phyloP scores from a whole-genome alignment of 2,113 vertebrate genomes.

The Pogonocichla stellata region DNA sequence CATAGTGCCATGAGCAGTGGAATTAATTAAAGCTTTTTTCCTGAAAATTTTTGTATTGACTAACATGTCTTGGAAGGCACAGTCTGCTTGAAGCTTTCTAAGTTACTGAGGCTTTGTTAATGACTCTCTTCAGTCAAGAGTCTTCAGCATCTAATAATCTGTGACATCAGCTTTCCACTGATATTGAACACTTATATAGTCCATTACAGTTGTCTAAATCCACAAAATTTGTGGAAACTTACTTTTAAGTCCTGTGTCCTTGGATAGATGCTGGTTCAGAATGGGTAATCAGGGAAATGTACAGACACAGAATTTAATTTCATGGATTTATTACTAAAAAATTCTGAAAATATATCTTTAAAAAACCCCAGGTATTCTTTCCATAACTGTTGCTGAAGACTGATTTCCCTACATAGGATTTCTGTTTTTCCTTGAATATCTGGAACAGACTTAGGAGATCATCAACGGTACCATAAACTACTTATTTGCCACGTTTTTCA shows the following conservation, averaged over 20 bases:
- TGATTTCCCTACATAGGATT: not conserved
- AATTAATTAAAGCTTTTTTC: not conserved
- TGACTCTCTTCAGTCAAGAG: not conserved
- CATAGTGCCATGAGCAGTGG: not conserved
- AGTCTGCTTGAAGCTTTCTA: not conserved
- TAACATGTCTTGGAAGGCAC: not conserved
- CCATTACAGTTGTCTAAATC: not conserved
- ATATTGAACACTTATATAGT: not conserved
- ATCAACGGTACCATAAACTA: not conserved
- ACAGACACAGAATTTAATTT: not conserved
- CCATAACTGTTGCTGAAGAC: not conserved
- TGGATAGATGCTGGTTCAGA: not conserved
- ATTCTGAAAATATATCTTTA: accelerated
- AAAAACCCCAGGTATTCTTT: not conserved
- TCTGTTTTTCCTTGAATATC: not conserved
- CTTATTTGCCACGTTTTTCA: not conserved
- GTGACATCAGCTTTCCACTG: not conserved
- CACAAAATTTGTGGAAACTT: not conserved
- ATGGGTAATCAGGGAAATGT: not conserved
- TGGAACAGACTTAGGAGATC: not conserved
- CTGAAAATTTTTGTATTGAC: not conserved
- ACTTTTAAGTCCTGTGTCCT: not conserved
- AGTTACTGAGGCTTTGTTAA: not conserved
- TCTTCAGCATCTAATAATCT: not conserved
- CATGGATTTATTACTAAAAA: not conserved